Conservation (phyloP, 2,888 invertebrate genomes). For the Heliothis peltigera region DNA sequence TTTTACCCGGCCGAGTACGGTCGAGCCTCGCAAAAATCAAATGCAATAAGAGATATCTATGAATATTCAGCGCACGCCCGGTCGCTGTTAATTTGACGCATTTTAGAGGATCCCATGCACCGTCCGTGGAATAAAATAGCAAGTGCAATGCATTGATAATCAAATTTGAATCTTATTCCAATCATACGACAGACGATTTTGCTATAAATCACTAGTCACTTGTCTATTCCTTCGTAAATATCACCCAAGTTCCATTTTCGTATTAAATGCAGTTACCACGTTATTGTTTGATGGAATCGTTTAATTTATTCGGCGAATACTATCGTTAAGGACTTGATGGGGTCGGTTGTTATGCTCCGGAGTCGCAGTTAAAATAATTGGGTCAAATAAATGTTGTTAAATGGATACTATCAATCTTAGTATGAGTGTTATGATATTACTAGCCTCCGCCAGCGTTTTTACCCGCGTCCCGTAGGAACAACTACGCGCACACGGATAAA, state of each 20-base stretch:
- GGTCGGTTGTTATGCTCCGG: conserved; percentile 28
- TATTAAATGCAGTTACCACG: conserved; percentile 19
- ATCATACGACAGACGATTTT: background rate
- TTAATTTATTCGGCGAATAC: conserved; percentile 51
- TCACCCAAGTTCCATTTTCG: background rate
- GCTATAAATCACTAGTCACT: background rate
- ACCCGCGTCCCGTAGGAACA: too few species aligned
- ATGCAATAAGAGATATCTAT: conserved; percentile 56
- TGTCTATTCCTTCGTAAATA: background rate
- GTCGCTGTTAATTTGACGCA: conserved; percentile 47
- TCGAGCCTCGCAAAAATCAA: conserved; percentile 34
- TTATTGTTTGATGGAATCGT: conserved; percentile 37
- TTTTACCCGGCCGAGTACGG: conserved; percentile 27
- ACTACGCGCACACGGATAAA: too few species aligned
- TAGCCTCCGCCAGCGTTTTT: too few species aligned
- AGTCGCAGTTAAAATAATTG: conserved; percentile 51
- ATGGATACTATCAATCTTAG: conserved; percentile 44
- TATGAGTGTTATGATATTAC: conserved; percentile 20
- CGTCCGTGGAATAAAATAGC: background rate
- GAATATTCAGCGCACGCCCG: conserved; percentile 64
- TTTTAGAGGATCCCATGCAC: conserved; percentile 27
- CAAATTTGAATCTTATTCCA: background rate
- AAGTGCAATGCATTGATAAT: conserved; percentile 1
- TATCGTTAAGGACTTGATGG: conserved; percentile 47
- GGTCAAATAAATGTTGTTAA: conserved; percentile 48